Percentiles rank a stretch among this genome's conserved stretches.
Evolutionary conservation across 2,888 invertebrate genomes (phyloP).

Genomic region (Panopea generosa): DNA sequence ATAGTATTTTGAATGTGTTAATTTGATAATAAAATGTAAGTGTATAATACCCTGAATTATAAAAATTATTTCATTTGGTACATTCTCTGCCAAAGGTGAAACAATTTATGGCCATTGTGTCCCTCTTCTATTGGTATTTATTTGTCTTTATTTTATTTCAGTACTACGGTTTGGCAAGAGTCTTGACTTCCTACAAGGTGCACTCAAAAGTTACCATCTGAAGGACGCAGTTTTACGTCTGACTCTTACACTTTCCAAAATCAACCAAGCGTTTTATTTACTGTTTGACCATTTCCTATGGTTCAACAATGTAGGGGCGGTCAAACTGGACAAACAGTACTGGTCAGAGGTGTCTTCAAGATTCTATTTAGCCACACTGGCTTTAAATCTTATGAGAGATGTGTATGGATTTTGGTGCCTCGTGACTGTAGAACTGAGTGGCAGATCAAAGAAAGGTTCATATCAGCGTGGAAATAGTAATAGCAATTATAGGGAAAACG

Average conservation of each 20-base stretch:
- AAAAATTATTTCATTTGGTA: no score
- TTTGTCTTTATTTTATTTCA: conserved; percentile 85
- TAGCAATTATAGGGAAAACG: conserved; percentile 87
- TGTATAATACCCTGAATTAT: no score
- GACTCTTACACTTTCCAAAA: conserved; percentile 91
- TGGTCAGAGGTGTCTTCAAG: conserved; percentile 89
- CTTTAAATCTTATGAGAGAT: conserved; percentile 93
- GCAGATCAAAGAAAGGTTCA: conserved; percentile 39
- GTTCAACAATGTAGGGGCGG: conserved; percentile 87
- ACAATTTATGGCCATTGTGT: no score
- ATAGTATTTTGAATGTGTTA: no score
- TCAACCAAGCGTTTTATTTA: conserved; percentile 92
- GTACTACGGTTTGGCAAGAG: conserved; percentile 95
- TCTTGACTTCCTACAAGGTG: conserved; percentile 92
- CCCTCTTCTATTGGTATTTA: no score
- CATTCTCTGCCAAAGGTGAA: no score
- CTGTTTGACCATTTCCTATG: conserved; percentile 95
- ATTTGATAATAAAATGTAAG: no score
- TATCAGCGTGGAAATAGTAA: conserved; percentile 76
- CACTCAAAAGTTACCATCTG: conserved; percentile 90
- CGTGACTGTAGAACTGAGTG: conserved; percentile 61
- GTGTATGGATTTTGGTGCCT: conserved; percentile 89
- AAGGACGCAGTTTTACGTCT: conserved; percentile 90
- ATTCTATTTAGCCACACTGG: conserved; percentile 94
- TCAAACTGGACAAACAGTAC: conserved; percentile 89